A percentile compares a stretch with the other conserved stretches of the same genome.
Evolutionary conservation across 2,113 vertebrate genomes (phyloP).

Genomic region (Heterocephalus glaber): DNA sequence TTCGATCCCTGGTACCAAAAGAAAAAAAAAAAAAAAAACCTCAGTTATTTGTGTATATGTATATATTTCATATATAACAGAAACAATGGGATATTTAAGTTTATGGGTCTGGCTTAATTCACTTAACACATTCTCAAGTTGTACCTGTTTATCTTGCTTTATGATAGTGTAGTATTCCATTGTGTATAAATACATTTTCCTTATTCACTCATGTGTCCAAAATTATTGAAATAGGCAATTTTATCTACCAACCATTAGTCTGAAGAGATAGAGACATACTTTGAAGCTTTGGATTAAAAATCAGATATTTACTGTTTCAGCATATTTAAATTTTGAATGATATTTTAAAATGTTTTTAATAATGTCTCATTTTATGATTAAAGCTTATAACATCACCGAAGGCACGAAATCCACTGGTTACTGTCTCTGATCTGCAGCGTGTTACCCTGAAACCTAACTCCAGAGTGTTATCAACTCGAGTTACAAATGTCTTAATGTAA

Average conservation of each 20-base stretch:
- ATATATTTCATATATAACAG: background rate
- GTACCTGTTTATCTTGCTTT: background rate
- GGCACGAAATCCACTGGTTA: slow-evolving; percentile 82
- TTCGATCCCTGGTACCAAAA: too few species aligned
- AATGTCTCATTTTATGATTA: slow-evolving; percentile 68
- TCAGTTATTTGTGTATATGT: background rate
- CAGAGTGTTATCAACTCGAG: slow-evolving; percentile 67
- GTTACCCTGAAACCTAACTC: slow-evolving; percentile 84
- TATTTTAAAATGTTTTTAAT: slow-evolving; percentile 62
- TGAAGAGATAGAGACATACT: slow-evolving; percentile 20
- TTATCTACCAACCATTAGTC: slow-evolving; percentile 23
- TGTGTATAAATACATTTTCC: background rate
- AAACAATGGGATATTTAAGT: background rate
- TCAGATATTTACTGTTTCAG: slow-evolving; percentile 1
- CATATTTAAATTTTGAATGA: slow-evolving; percentile 50
- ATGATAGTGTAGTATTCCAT: background rate
- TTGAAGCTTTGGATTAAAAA: slow-evolving; percentile 52
- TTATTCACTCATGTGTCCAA: background rate
- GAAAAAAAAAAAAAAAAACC: too few species aligned
- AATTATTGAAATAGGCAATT: slow-evolving; percentile 43
- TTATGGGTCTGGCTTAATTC: background rate
- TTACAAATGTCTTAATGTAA: slow-evolving; percentile 85
- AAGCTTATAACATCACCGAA: slow-evolving; percentile 80
- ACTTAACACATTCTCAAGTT: background rate
- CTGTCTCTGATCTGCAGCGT: slow-evolving; percentile 87